These are phyloP conservation scores for Apoda limacodes DNA, from an alignment of 2,888 invertebrate species.

Conservation along the genomic window DNA sequence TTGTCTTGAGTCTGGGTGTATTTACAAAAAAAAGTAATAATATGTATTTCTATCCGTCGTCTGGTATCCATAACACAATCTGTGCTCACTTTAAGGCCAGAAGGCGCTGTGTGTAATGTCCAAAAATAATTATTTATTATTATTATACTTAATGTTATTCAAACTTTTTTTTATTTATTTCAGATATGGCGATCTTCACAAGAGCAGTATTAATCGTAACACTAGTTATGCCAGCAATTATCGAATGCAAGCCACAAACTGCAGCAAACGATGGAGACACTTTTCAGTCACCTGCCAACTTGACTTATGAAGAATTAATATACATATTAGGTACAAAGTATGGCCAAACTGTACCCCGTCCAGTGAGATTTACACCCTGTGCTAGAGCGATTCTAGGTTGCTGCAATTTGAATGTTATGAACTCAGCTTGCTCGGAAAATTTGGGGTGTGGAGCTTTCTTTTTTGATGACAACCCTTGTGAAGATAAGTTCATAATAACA, in stretches of 20 bases:
- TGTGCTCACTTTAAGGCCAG: too few relatives aligned
- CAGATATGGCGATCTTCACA: conserved; percentile 31
- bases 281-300: conserved; percentile 34
- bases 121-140: too few relatives aligned
- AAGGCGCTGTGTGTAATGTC: too few relatives aligned
- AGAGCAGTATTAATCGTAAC: conserved; percentile 24
- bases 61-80: too few relatives aligned
- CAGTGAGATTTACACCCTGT: conserved; percentile 66
- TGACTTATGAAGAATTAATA: conserved; percentile 41
- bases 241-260: conserved; percentile 23
- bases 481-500: conserved; percentile 66
- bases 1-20: too few relatives aligned
- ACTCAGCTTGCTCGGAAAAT: conserved; percentile 76
- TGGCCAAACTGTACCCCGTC: conserved; percentile 25
- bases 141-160: too few relatives aligned
- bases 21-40: too few relatives aligned
- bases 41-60: too few relatives aligned
- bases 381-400: conserved; percentile 83
- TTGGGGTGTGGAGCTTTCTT: conserved; percentile 79
- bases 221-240: conserved; percentile 24
- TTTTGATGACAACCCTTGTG: conserved; percentile 82
- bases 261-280: conserved; percentile 31
- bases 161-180: too few relatives aligned
- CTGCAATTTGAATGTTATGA: conserved; percentile 65
- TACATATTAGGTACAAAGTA: conserved; percentile 34